Base-by-base conservation (phyloP, 2,113 vertebrate genomes). In the Columba livia region DNA sequence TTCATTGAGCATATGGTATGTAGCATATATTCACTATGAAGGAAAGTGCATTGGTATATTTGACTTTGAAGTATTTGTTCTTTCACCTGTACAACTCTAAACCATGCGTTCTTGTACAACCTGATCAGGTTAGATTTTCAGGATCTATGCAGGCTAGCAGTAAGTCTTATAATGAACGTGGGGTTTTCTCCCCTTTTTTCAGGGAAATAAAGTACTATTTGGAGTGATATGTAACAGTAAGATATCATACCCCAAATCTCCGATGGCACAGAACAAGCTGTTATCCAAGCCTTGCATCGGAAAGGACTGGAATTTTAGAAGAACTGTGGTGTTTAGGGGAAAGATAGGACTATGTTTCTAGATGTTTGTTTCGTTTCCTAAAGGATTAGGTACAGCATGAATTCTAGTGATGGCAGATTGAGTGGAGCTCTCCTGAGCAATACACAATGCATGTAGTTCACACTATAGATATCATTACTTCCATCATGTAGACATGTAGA, bases 401-500 rank as follows among this genome's bases (percentile, higher is more conserved):
- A 53, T 88, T 93, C 25, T 44, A 15, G 40, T 79, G 5, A 0
- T 3, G 1, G 23, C 29, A 60, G 29, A 9, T 40, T 58, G 54
- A 85, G 50, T 40, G 50, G 53, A 79, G 11, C 29, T 88, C 31
- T 40, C 13, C 40, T 40, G 40, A 40, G 12, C 13, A 29, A 14
- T 11, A 36, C 12, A 7, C 10, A 21, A 2, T 16, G 32, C 48
- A 53, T 38, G 9, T 36, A 36, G 21, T 62, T 89, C 28, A 9
- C 28, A 5, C 18, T 57, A n/a, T 9, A 58, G 83, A 32, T 90
- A 34, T n/a, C 54, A 34, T 71, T 79, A 28, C 17, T 70, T 16
- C 58, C 9, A 1, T 38, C 29, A 0, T 42, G 12, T 73, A 1
- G 11, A 61, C 29, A 0, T 42, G 12, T 73, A 1, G 11, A 61